Conservation (phyloP, 2,888 invertebrate genomes). For the Petrolisthes manimaculis region DNA sequence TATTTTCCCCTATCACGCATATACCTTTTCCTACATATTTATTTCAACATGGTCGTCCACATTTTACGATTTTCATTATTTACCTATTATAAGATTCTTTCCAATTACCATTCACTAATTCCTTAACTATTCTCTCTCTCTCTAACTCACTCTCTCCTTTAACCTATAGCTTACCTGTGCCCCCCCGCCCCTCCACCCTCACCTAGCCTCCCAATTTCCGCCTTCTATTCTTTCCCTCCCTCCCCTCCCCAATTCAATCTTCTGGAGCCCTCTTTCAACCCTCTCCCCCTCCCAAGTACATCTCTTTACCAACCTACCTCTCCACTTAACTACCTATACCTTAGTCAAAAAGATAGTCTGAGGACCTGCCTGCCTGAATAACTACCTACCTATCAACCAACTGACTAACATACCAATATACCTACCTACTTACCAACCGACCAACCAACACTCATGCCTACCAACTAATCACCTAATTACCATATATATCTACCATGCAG, state of each 20-base stretch:
- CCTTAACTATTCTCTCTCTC: not conserved
- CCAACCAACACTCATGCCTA: not conserved
- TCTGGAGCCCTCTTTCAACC: not conserved
- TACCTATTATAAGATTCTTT: no score
- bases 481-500: not conserved
- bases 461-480: not conserved
- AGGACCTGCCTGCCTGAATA: no score
- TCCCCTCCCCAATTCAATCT: not conserved
- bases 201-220: no score
- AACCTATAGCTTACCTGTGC: not conserved
- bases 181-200: not conserved
- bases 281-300: constrained; percentile 1
- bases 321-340: not conserved
- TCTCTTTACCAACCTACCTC: not conserved
- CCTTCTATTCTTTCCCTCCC: not conserved
- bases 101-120: no score
- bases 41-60: no score
- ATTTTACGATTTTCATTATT: no score
- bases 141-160: not conserved
- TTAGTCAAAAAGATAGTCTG: no score
- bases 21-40: no score
- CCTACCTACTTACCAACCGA: no score
- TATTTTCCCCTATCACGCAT: no score
- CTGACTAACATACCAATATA: no score
- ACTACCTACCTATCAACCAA: no score